Conservation (phyloP, 2,888 invertebrate genomes). For the Volucella zonaria region DNA sequence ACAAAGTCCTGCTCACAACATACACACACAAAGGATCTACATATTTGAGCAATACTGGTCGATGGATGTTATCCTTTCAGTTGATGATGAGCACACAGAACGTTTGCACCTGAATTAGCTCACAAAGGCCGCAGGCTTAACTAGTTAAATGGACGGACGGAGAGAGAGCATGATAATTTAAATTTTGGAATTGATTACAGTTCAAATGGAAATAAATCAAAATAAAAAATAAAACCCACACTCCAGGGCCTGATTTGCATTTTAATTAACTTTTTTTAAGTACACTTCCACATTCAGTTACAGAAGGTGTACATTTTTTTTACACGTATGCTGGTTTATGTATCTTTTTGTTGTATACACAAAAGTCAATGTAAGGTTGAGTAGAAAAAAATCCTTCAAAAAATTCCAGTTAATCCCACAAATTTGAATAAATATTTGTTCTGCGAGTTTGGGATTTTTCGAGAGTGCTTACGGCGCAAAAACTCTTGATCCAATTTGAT, state of each 20-base stretch:
- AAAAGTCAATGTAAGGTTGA: too few species aligned
- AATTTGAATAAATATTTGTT: too few species aligned
- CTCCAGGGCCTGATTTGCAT: constrained; percentile 33
- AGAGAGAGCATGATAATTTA: constrained; percentile 2
- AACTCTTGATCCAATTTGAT: too few species aligned
- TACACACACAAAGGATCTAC: neutral
- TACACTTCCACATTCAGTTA: neutral
- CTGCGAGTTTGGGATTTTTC: too few species aligned
- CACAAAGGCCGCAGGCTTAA: neutral
- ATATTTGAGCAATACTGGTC: neutral
- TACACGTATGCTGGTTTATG: too few species aligned
- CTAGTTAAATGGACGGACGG: neutral
- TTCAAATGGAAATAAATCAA: neutral
- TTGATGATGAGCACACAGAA: constrained; percentile 19
- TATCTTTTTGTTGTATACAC: too few species aligned
- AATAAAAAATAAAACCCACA: neutral
- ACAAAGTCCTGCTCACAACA: neutral
- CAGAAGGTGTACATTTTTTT: neutral
- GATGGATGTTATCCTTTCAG: constrained; percentile 21
- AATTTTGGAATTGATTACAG: constrained; percentile 34
- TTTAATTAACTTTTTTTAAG: constrained; percentile 31
- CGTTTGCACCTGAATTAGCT: constrained; percentile 15
- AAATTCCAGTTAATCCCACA: too few species aligned
- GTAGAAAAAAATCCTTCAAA: too few species aligned
- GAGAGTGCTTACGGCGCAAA: too few species aligned